Conservation (phyloP, 2,797 vertebrate genomes). For the Vireo griseus region DNA sequence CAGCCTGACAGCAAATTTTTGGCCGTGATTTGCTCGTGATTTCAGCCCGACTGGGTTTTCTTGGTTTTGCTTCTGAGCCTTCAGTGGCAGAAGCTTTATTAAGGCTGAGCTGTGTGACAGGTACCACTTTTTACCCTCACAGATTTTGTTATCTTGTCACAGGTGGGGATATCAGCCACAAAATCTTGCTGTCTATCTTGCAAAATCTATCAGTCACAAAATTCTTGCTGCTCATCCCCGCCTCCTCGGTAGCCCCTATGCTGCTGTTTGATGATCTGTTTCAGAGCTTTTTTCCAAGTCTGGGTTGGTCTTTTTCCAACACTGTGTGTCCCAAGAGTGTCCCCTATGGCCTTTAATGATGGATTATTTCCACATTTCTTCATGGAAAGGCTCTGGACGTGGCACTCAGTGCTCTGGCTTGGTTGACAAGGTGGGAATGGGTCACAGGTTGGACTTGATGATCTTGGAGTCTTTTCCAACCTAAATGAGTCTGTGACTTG, state of each 20-base stretch:
- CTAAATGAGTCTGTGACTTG: background rate
- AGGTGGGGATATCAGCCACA: background rate
- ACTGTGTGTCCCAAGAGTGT: background rate
- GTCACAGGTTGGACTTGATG: background rate
- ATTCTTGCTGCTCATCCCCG: background rate
- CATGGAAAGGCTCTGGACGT: background rate
- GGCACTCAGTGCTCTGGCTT: background rate
- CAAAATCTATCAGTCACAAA: background rate
- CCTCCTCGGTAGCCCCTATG: background rate
- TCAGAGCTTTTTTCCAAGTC: background rate
- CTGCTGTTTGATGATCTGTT: background rate
- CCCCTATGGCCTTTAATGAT: background rate
- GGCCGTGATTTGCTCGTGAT: background rate
- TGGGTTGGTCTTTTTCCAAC: background rate
- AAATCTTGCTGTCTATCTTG: too few relatives aligned
- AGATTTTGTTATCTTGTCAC: background rate
- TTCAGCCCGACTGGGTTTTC: background rate
- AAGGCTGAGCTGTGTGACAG: constrained; percentile 6
- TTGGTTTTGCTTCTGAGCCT: background rate
- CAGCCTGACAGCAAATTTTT: background rate
- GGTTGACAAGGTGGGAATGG: background rate
- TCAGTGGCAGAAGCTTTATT: background rate
- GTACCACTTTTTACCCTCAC: background rate
- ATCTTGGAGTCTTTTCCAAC: background rate
- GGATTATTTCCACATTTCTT: background rate